phyloP scores from a whole-genome alignment of 2,888 invertebrate genomes.

The Cyrtodaria siliqua region DNA sequence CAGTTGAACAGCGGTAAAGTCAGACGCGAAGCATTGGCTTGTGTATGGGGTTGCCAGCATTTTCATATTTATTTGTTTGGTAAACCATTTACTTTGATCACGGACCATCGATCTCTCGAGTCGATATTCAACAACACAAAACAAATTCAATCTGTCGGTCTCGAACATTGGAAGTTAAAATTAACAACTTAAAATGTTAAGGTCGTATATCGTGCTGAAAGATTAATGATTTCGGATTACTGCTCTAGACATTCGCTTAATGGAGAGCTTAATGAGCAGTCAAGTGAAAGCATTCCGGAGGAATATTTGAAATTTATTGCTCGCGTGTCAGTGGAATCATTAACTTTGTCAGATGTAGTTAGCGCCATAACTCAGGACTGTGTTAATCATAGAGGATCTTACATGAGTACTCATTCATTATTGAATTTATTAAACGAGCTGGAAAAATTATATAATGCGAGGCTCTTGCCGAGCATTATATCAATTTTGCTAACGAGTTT shows the following conservation, averaged over 20 bases:
- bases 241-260: constrained; percentile 13
- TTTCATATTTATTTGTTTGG: constrained; percentile 74
- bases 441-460: too few species aligned
- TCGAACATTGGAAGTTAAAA: constrained; percentile 56
- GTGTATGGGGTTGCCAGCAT: constrained; percentile 59
- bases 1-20: constrained; percentile 62
- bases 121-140: constrained; percentile 69
- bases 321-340: too few species aligned
- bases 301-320: too few species aligned
- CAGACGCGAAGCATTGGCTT: constrained; percentile 43
- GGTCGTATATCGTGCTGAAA: constrained; percentile 57
- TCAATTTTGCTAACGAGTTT: too few species aligned
- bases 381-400: too few species aligned
- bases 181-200: constrained; percentile 52
- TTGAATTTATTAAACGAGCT: too few species aligned
- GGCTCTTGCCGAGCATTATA: too few species aligned
- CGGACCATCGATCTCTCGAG: constrained; percentile 65
- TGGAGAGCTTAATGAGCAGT: not conserved
- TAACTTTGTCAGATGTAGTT: too few species aligned
- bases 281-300: too few species aligned
- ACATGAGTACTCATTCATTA: too few species aligned
- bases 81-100: constrained; percentile 77
- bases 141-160: constrained; percentile 55
- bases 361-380: too few species aligned
- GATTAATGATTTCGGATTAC: constrained; percentile 65